A percentile compares a stretch with the other conserved stretches of the same genome.
phyloP scores from a whole-genome alignment of 2,888 invertebrate species.

The Synanthedon vespiformis region DNA sequence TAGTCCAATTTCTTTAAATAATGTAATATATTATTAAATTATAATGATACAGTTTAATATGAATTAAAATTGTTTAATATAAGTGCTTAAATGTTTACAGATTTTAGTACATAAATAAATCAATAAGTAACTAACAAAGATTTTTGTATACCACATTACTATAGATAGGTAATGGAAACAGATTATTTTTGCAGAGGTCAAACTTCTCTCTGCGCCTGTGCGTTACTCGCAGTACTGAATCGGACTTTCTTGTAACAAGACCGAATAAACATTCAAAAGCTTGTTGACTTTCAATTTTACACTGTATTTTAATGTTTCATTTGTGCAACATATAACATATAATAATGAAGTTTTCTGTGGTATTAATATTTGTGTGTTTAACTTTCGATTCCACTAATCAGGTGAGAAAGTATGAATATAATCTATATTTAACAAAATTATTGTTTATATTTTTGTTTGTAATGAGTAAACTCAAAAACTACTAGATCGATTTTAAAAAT shows the following conservation, averaged over 20 bases:
- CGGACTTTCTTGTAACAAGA: not conserved
- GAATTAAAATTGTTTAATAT: too few relatives aligned
- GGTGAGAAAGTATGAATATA: too few relatives aligned
- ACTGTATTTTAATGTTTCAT: not conserved
- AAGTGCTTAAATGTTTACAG: not conserved
- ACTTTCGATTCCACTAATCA: not conserved
- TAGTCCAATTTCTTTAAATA: too few relatives aligned
- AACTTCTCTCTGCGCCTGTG: not conserved
- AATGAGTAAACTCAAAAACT: too few relatives aligned
- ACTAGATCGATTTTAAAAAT: too few relatives aligned
- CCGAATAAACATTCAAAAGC: not conserved
- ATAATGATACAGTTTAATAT: too few relatives aligned
- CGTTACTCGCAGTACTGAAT: not conserved
- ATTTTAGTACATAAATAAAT: not conserved
- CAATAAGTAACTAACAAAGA: not conserved
- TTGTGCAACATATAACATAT: not conserved
- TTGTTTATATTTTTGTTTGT: too few relatives aligned
- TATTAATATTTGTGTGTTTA: conserved; percentile 7
- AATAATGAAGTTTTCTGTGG: conserved; percentile 5
- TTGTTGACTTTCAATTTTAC: not conserved
- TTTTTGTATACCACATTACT: not conserved
- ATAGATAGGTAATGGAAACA: not conserved
- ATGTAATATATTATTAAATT: too few relatives aligned
- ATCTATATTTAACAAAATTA: too few relatives aligned
- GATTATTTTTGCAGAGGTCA: not conserved